Conservation (phyloP, 2,888 invertebrate species). For the Andrena trimmerana region DNA sequence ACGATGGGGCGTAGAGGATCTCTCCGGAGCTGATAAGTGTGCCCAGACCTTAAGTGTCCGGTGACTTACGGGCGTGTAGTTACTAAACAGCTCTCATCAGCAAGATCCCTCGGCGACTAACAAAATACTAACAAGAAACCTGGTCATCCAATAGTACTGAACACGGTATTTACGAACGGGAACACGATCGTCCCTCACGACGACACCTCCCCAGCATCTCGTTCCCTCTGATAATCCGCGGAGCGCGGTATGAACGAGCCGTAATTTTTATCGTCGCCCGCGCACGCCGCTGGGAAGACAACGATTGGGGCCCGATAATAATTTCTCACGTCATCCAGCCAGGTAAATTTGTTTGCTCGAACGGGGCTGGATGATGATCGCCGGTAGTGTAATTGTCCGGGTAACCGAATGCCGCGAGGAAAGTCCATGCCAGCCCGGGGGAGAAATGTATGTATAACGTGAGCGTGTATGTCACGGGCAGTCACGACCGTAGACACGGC, state of each 20-base stretch:
- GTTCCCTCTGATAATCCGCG: not conserved
- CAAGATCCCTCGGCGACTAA: no score
- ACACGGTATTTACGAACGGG: not conserved
- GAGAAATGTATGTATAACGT: conserved; percentile 72
- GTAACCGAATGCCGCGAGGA: conserved; percentile 71
- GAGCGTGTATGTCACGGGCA: conserved; percentile 78
- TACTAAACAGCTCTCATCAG: no score
- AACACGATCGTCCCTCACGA: not conserved
- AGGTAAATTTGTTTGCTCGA: conserved; percentile 48
- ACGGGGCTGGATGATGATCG: conserved; percentile 62
- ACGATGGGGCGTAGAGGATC: no score
- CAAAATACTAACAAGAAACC: no score
- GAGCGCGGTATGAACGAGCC: not conserved
- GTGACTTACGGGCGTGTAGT: no score
- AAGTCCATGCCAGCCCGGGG: conserved; percentile 60
- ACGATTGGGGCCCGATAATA: conserved; percentile 52
- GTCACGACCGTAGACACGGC: conserved; percentile 77
- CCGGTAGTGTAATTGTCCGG: conserved; percentile 66
- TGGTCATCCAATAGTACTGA: not conserved
- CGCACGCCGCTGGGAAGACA: conserved; percentile 5
- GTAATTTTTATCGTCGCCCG: conserved; percentile 53
- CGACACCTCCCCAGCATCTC: no score
- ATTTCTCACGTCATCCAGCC: conserved; percentile 57
- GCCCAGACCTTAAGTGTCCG: no score
- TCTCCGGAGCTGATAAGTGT: no score